These are phyloP conservation scores for Lacanobia oleracea DNA, from an alignment of 2,888 invertebrate species.

Conservation along the genomic window DNA sequence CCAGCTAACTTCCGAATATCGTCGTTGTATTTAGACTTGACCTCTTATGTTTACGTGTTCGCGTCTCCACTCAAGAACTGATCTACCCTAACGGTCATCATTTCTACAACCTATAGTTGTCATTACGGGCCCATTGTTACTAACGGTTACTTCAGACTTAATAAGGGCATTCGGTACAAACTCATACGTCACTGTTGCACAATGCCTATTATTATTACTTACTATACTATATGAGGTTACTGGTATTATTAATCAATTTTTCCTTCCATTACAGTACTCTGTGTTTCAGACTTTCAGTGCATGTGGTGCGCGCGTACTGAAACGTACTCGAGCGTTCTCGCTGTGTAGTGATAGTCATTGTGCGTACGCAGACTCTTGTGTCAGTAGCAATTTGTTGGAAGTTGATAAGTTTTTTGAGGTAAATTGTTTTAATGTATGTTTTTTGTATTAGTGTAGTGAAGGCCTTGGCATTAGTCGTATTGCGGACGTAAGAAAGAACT, in stretches of 20 bases:
- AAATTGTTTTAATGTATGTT: not conserved
- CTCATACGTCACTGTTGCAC: not conserved
- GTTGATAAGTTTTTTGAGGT: constrained; percentile 17
- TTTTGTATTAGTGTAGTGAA: not conserved
- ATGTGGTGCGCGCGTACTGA: constrained; percentile 51
- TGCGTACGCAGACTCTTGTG: not conserved
- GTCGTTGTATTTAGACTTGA: not conserved
- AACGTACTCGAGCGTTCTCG: not conserved
- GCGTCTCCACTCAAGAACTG: not conserved
- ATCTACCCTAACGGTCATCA: not conserved
- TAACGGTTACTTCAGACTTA: not conserved
- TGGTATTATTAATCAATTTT: constrained; percentile 31
- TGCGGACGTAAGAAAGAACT: not conserved
- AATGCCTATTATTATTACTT: constrained; percentile 17
- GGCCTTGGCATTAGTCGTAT: not conserved
- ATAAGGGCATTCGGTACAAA: constrained; percentile 14
- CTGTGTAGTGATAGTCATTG: constrained; percentile 17
- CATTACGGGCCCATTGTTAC: not conserved
- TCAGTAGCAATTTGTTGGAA: not conserved
- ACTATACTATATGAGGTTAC: not conserved
- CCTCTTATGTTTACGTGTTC: not conserved
- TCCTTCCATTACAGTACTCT: constrained; percentile 9
- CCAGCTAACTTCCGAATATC: too few relatives aligned
- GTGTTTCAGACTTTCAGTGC: constrained; percentile 34
- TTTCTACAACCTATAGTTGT: not conserved